phyloP scores from a whole-genome alignment of 2,113 vertebrate species.

The Prietella phreatophila region DNA sequence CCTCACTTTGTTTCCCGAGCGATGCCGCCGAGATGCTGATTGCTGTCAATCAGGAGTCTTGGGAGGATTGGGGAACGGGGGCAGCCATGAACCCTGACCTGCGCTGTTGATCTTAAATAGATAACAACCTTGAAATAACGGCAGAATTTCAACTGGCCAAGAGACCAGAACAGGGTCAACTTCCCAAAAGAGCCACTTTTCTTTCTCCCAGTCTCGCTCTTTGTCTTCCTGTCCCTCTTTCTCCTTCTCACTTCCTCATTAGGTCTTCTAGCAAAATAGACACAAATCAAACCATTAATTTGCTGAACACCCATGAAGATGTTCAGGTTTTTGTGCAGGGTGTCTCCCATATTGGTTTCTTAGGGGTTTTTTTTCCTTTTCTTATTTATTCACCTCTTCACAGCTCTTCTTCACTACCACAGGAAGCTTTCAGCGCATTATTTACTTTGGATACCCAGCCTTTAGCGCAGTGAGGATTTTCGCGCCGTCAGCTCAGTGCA shows the following conservation, averaged over 20 bases:
- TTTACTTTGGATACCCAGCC: not conserved
- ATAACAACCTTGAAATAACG: conserved; percentile 97
- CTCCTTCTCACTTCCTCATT: not conserved
- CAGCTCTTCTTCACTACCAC: not conserved
- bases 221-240: not conserved
- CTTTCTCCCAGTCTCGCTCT: conserved; percentile 18
- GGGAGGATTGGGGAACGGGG: conserved; percentile 86
- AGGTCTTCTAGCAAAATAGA: not conserved
- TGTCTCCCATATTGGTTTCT: conserved; percentile 4
- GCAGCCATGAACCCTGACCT: conserved; percentile 92
- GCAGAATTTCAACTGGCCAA: conserved; percentile 90
- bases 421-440: conserved; percentile 15
- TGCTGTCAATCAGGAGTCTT: conserved; percentile 97
- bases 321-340: not conserved
- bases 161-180: conserved; percentile 71
- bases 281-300: conserved; percentile 45
- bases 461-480: conserved; percentile 11
- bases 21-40: conserved; percentile 91
- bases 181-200: conserved; percentile 56
- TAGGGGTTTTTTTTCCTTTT: not conserved
- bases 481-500: conserved; percentile 14
- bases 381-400: conserved; percentile 23
- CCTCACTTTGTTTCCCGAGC: conserved; percentile 93
- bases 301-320: not conserved
- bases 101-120: conserved; percentile 88